Evolutionary conservation across 2,888 invertebrate species (phyloP), one percentile per base, ranked within the genome.

Genomic region (Drosophila mayaguana): DNA sequence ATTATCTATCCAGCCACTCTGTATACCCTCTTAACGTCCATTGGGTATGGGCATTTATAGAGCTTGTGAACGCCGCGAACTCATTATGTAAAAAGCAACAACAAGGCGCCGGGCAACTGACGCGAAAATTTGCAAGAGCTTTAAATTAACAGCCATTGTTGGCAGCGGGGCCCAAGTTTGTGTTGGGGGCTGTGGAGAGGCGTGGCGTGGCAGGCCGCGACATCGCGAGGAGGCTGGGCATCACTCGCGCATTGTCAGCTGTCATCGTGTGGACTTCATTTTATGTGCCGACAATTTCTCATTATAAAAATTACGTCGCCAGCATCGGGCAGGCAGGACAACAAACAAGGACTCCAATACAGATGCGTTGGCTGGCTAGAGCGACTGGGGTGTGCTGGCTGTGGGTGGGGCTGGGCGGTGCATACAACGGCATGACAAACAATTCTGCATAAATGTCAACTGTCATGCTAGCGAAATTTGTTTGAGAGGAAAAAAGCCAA

Each of bases 241-340:
- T 48, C 50, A 42, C 43, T 72, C 53, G 74, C 51, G 48, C 60
- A 50, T 64, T 83, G 81, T 83, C 85, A 85, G 88, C 86, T 83
- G 86, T 79, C 83, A 77, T 70, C 70, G 81, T 67, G 75, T 74
- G 80, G 82, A 88, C 86, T 87, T 80, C 79, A 88, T 86, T 87
- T 87, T 86, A 88, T 87, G 76, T 78, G 86, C 86, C 81, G 88
- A 87, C 88, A 87, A 87, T 87, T 88, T 87, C 87, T 87, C 86
- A 87, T 88, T 87, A 87, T 86, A 88, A 86, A 88, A 86, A 88
- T 85, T 86, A 88, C 81, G 79, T 73, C 71, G 62, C 63, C 79
- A 72, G 61, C 72, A 76, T 60, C 63, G 32, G 63, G 55, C 57
- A 46, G 34, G 53, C 64, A 69, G 73, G 57, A 79, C 72, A 75